Base-by-base conservation (phyloP, 2,113 vertebrate genomes). In the Gopherus evgoodei region DNA sequence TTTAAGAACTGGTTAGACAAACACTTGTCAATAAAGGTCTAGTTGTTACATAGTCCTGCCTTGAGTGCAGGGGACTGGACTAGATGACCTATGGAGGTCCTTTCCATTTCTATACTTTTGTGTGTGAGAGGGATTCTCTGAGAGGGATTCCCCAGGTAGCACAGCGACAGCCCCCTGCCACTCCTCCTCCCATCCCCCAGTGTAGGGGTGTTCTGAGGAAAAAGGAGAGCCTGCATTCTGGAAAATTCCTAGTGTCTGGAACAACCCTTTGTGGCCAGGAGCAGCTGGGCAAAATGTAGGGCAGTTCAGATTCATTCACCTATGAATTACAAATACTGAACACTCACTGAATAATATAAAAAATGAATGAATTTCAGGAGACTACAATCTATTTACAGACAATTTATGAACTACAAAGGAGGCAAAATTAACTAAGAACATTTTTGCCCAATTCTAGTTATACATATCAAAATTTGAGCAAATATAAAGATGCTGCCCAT, bases 381-480 rank as follows among this genome's bases (percentile, higher is more conserved):
- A 53, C 27, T 11, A 86, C 87, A 17, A 11, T 79, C 69, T 90
- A 4, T 83, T 91, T 85, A 21, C 57, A 93, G 83, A 49, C 47
- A 75, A 80, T 42, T 88, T 91, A 82, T n/a, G 38, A 93, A 86
- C 17, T 84, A 56, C 24, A 69, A 89, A 85, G 75, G 84, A 90
- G 21, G 69, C 17, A 86, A 93, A 94, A 87, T 52, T 2, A 89
- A 89, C 59, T 29, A 83, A 13, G 44, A 93, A 14, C 75, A 56
- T 85, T 96, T 95, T 90, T 2, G 81, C 90, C 90, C 75, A 78
- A 65, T 0, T 83, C 52, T 84, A 81, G 65, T 93, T 91, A 47
- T 50, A 81, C 83, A 87, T 93, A 91, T 69, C 49, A 76, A 7
- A 52, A 42, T 27, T 88, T 84, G 86, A 88, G 8, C n/a, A 87